Conservation (phyloP, 1,140 invertebrate genomes). For the Potamilus streckersoni region DNA sequence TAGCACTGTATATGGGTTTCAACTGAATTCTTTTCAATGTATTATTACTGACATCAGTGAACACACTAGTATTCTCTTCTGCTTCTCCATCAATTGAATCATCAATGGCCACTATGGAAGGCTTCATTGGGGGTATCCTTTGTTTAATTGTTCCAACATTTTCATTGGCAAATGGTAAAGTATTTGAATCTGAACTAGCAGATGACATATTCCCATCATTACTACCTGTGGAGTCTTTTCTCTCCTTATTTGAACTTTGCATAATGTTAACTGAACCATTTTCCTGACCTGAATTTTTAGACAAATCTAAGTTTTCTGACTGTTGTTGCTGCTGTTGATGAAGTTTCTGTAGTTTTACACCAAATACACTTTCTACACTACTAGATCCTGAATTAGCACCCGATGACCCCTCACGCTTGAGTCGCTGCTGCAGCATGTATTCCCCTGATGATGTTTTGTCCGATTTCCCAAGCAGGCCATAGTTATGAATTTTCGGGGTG, state of each 20-base stretch:
- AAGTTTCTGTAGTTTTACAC: conserved; percentile 33
- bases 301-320: conserved; percentile 3
- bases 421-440: conserved; percentile 30
- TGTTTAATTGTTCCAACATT: conserved; percentile 98
- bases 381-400: conserved; percentile 18
- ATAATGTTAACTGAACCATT: not conserved
- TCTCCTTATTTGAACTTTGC: conserved; percentile 18
- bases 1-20: conserved; percentile 21
- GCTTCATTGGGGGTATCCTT: conserved; percentile 64
- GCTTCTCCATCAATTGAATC: conserved; percentile 17
- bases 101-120: conserved; percentile 47
- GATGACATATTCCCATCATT: conserved; percentile 70
- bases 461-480: conserved; percentile 54
- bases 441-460: conserved; percentile 34
- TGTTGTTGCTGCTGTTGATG: conserved; percentile 21
- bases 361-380: conserved; percentile 38
- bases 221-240: conserved; percentile 50
- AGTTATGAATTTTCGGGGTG: conserved; percentile 62
- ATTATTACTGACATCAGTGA: not conserved
- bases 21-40: conserved; percentile 5
- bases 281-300: conserved; percentile 8
- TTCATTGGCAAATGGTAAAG: conserved; percentile 97
- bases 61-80: conserved; percentile 30
- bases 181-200: conserved; percentile 90
- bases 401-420: conserved; percentile 35